Evolutionary conservation across 2,113 vertebrate genomes (phyloP).

Genomic region (Coreoperca whiteheadi): DNA sequence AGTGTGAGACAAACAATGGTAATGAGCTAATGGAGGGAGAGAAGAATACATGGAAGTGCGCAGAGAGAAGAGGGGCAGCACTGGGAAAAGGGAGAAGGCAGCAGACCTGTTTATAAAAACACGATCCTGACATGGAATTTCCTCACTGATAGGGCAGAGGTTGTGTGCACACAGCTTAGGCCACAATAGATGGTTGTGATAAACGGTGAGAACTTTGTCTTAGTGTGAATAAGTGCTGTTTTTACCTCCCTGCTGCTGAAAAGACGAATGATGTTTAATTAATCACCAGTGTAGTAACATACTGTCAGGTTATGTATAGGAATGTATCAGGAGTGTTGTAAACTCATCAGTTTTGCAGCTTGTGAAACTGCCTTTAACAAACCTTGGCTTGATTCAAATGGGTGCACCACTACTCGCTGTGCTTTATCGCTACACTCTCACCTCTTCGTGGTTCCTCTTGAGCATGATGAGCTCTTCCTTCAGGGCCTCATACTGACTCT

Average conservation of each 20-base stretch:
- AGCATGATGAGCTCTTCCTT: conserved; percentile 78
- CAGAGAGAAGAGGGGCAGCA: background rate
- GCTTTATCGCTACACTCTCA: conserved; percentile 37
- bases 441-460: conserved; percentile 83
- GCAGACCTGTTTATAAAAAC: conserved; percentile 37
- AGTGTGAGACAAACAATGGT: conserved; percentile 35
- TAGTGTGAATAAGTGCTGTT: conserved; percentile 19
- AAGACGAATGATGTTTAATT: conserved; percentile 28
- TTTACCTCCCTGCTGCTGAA: background rate
- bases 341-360: conserved; percentile 1
- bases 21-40: conserved; percentile 58
- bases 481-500: conserved; percentile 76
- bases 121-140: conserved; percentile 26
- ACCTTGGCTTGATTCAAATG: background rate
- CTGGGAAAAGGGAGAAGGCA: conserved; percentile 14
- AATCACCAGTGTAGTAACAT: background rate
- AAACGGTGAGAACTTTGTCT: conserved; percentile 23
- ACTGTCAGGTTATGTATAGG: conserved; percentile 8
- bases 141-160: conserved; percentile 28
- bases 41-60: conserved; percentile 72
- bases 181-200: conserved; percentile 12
- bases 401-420: fast-evolving
- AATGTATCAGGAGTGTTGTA: background rate
- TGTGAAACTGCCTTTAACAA: background rate
- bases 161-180: conserved; percentile 10